Evolutionary conservation across 2,113 vertebrate species (phyloP).

Genomic region (Mungos mungo): DNA sequence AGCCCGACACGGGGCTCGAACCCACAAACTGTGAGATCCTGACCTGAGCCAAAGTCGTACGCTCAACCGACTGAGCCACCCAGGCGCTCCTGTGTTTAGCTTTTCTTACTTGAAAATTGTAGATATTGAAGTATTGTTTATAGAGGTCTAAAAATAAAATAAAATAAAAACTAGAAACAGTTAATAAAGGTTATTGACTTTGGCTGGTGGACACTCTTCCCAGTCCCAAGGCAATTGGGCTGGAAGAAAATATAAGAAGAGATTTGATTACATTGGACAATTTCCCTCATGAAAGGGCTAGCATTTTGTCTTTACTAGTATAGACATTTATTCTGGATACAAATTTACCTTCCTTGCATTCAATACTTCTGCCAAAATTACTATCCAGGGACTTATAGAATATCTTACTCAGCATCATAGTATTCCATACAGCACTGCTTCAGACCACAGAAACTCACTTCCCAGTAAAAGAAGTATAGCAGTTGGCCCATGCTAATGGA

Average conservation of each 20-base stretch:
- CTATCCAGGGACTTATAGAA: background rate
- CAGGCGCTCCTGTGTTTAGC: background rate
- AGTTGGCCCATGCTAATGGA: background rate
- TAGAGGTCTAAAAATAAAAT: background rate
- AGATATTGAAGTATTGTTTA: background rate
- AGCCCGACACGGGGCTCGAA: no score
- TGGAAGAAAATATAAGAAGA: background rate
- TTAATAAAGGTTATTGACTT: background rate
- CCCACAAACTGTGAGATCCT: no score
- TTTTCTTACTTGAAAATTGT: background rate
- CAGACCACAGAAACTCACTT: background rate
- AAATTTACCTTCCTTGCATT: background rate
- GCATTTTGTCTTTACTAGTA: background rate
- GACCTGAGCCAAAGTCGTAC: no score
- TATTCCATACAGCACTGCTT: background rate
- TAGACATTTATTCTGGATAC: background rate
- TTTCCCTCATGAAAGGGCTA: background rate
- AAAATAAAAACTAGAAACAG: background rate
- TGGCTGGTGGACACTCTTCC: background rate
- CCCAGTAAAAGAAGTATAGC: background rate
- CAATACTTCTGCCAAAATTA: background rate
- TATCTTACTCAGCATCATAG: background rate
- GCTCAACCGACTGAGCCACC: no score
- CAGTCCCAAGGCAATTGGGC: background rate
- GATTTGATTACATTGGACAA: background rate